phyloP scores from a whole-genome alignment of 2,113 vertebrate genomes.

The Clarias magur region DNA sequence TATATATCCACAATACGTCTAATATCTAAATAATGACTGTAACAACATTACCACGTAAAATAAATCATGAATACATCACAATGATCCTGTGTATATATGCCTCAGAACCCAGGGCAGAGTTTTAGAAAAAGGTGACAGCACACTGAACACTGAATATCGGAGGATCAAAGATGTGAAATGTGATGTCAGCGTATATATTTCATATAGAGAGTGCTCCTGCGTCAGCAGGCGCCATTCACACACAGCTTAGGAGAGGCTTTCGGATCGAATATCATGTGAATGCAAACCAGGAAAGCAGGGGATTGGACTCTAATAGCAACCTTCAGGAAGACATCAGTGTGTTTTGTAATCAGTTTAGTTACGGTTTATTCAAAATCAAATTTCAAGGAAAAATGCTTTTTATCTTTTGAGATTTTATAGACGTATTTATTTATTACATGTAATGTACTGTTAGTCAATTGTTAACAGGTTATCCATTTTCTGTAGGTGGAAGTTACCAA shows the following conservation, averaged over 20 bases:
- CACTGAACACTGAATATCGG: background rate
- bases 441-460: background rate
- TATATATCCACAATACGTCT: background rate
- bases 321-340: background rate
- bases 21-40: background rate
- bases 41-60: background rate
- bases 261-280: conserved; percentile 22
- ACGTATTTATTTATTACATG: background rate
- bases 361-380: background rate
- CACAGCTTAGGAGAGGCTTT: conserved; percentile 10
- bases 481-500: background rate
- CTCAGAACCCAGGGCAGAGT: background rate
- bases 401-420: background rate
- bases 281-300: conserved; percentile 26
- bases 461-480: background rate
- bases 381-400: background rate
- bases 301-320: conserved; percentile 14
- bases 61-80: background rate
- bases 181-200: background rate
- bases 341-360: conserved; percentile 9
- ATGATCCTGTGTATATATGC: background rate
- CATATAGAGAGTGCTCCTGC: background rate
- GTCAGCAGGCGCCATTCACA: conserved; percentile 13
- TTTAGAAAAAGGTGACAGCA: background rate
- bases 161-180: conserved; percentile 14